These are phyloP conservation scores for Folsomia manolachei DNA, from an alignment of 2,888 invertebrate species.

Conservation along the genomic window DNA sequence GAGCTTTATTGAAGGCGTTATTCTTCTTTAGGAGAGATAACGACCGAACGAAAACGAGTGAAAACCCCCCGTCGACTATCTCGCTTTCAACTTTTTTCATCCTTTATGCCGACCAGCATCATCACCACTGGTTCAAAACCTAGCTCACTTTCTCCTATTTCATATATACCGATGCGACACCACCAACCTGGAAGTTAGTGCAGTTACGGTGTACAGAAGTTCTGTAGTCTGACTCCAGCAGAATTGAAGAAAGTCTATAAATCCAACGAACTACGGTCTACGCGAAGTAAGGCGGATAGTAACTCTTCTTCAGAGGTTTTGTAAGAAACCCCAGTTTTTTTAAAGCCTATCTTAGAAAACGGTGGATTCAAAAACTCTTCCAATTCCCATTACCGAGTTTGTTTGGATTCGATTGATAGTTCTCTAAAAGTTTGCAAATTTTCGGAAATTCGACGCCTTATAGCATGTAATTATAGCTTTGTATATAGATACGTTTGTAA, in stretches of 20 bases:
- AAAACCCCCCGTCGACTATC: conserved; percentile 44
- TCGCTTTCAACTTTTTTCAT: conserved; percentile 45
- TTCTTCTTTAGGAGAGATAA: conserved; percentile 43
- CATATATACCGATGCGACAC: background rate
- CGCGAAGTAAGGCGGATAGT: background rate
- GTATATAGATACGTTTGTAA: no score
- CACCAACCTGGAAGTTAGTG: background rate
- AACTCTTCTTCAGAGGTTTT: no score
- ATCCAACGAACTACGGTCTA: background rate
- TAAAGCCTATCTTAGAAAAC: no score
- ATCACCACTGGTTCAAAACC: background rate
- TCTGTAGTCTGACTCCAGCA: background rate
- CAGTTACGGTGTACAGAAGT: background rate
- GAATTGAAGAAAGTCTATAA: background rate
- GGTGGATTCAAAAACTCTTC: no score
- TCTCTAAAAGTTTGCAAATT: background rate
- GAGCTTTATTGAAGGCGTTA: conserved; percentile 41
- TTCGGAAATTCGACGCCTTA: background rate
- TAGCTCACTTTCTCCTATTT: background rate
- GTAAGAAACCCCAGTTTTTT: no score
- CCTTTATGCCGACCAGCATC: conserved; percentile 19
- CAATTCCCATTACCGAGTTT: no score
- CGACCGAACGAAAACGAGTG: no score
- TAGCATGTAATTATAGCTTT: no score
- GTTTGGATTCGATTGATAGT: background rate